A percentile compares a stretch with the other conserved stretches of the same genome.
Conservation (phyloP, 2,888 invertebrate species). For the Cacoxenus indagator region DNA sequence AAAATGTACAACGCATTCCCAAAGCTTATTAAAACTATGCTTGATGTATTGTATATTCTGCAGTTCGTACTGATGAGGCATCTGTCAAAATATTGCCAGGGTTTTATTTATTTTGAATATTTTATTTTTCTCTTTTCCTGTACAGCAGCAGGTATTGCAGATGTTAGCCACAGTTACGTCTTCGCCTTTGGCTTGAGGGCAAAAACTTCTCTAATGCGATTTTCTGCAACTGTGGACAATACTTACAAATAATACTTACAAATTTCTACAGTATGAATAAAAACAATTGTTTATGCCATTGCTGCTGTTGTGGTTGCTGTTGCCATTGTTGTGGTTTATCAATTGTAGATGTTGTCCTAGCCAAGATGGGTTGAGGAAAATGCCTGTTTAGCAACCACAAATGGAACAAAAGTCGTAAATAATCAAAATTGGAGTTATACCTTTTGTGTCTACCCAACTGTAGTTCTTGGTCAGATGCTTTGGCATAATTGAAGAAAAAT, state of each 20-base stretch:
- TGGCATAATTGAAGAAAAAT: conserved; percentile 12
- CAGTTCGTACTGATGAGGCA: not conserved
- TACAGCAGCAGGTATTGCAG: conserved; percentile 11
- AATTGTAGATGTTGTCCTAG: conserved; percentile 3
- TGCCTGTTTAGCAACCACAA: conserved; percentile 9
- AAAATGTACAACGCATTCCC: not conserved
- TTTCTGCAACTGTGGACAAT: conserved; percentile 6
- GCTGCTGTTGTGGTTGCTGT: not conserved
- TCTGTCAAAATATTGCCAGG: not conserved
- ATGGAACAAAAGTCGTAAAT: conserved; percentile 7
- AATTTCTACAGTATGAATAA: not conserved
- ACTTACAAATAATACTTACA: not conserved
- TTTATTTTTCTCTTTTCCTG: not conserved
- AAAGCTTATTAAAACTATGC: not conserved
- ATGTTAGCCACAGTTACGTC: not conserved
- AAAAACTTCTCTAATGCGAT: conserved; percentile 22
- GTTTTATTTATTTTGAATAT: not conserved
- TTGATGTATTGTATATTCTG: not conserved
- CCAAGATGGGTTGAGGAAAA: not conserved
- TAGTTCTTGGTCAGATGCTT: conserved; percentile 7
- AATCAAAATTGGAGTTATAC: not conserved
- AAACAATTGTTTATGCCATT: not conserved
- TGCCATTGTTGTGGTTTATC: not conserved
- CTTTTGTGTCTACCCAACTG: not conserved
- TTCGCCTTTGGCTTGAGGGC: not conserved